A percentile compares a stretch with the other conserved stretches of the same genome.
Evolutionary conservation across 2,888 invertebrate genomes (phyloP).

Genomic region (Calliscelio sp.): DNA sequence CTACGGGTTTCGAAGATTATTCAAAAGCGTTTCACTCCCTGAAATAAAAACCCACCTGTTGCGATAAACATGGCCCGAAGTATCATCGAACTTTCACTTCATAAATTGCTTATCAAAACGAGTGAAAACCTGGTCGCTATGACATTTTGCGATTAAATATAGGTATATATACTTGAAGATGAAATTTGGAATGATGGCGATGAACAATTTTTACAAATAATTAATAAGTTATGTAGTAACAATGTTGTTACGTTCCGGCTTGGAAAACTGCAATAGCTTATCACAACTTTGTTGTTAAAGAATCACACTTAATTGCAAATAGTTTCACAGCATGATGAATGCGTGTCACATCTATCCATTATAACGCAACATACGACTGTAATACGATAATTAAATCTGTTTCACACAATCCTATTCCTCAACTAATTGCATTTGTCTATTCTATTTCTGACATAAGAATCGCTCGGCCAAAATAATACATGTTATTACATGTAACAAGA

Average conservation of each 20-base stretch:
- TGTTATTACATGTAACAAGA: background rate
- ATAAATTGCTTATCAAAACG: slow-evolving; percentile 40
- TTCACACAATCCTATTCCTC: slow-evolving; percentile 60
- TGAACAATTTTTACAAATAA: no score
- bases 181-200: background rate
- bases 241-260: background rate
- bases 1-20: slow-evolving; percentile 44
- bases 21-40: slow-evolving; percentile 45
- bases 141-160: slow-evolving; percentile 15
- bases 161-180: background rate
- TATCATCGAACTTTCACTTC: slow-evolving; percentile 54
- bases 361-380: slow-evolving; percentile 47
- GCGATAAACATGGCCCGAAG: slow-evolving; percentile 29
- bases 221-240: no score
- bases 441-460: slow-evolving; percentile 47
- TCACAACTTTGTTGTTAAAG: slow-evolving; percentile 30
- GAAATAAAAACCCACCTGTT: slow-evolving; percentile 67
- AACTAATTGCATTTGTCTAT: slow-evolving; percentile 51
- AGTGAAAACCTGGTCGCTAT: slow-evolving; percentile 8
- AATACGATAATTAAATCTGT: slow-evolving; percentile 65
- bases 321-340: slow-evolving; percentile 52
- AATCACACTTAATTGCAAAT: slow-evolving; percentile 50
- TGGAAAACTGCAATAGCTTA: background rate
- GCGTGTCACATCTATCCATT: slow-evolving; percentile 55
- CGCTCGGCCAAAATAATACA: slow-evolving; percentile 32